Conservation (phyloP, 2,797 vertebrate species). For the Pagetopsis macropterus region DNA sequence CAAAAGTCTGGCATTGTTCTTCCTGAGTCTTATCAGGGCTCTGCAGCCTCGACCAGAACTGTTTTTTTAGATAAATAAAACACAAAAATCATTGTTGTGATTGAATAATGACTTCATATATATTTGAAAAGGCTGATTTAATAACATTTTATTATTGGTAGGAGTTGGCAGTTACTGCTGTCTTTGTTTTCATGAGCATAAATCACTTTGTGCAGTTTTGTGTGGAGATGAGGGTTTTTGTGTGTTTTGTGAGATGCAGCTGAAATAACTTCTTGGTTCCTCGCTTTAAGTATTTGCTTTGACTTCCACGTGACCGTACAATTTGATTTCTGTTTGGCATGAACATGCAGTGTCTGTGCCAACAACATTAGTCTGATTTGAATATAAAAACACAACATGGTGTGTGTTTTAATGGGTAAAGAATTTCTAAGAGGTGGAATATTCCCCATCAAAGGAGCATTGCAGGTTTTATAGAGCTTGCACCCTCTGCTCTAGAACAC, state of each 20-base stretch:
- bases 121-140: slow-evolving; percentile 59
- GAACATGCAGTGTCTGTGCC: slow-evolving; percentile 15
- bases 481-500: slow-evolving; percentile 55
- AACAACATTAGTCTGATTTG: slow-evolving; percentile 58
- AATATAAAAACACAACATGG: slow-evolving; percentile 60
- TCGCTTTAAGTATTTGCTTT: slow-evolving; percentile 67
- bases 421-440: slow-evolving; percentile 50
- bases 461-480: slow-evolving; percentile 56
- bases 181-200: slow-evolving; percentile 62
- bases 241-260: slow-evolving; percentile 58
- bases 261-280: slow-evolving; percentile 70
- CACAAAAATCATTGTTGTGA: slow-evolving; percentile 63
- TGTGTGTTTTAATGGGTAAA: slow-evolving; percentile 57
- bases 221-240: slow-evolving; percentile 6
- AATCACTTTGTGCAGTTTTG: slow-evolving; percentile 51
- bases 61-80: slow-evolving; percentile 69
- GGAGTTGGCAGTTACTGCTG: slow-evolving; percentile 38
- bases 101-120: slow-evolving; percentile 55
- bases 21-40: slow-evolving; percentile 65
- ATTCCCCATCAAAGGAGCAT: slow-evolving; percentile 44
- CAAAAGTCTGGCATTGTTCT: slow-evolving; percentile 28
- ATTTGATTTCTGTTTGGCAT: slow-evolving; percentile 62
- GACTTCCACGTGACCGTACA: slow-evolving; percentile 68
- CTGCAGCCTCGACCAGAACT: slow-evolving; percentile 64
- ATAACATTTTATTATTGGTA: slow-evolving; percentile 58